Evolutionary conservation across 2,888 invertebrate genomes (phyloP), one percentile per base, ranked within the genome.

Genomic region (Parasteatoda lunata): DNA sequence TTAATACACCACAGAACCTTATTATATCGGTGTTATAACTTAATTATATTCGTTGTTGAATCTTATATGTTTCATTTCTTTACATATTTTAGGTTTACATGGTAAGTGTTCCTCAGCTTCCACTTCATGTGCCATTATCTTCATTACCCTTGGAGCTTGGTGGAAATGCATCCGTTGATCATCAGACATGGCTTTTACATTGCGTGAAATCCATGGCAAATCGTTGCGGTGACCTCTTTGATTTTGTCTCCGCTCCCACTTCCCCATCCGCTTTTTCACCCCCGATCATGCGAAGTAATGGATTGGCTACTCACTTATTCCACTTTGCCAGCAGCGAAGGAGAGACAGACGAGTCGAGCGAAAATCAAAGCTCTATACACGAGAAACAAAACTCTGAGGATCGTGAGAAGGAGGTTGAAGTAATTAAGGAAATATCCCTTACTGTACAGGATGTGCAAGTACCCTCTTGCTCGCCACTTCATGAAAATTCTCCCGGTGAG

Each of bases 71-170:
- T 30, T 30, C 2, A 30, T 30, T 30, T 30, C 30, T 30, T 30
- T 30, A 30, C 30, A 30, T 30, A 59, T 59, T 45, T 69, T 15
- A 89, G 89, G 98, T 98, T 89, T 98, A 96, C 93, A 98, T 98
- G 51, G 97, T 98, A 90, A 97, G 96, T 92, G 94, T 97, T 92
- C 96, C 97, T 88, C 91, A 93, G 92, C 94, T 98, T 90, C 94
- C 95, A 90, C 94, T 94, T 91, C 98, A 98, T 94, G 96, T 98
- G 92, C 97, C 98, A 84, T 94, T 95, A 91, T 95, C 96, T 91
- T 95, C 97, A 91, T 94, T 98, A 92, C 98, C 98, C 90, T 94
- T 94, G 90, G 95, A 96, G 92, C 94, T 98, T 91, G 98, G 98
- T 91, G 98, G 98, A 90, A 94, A 94, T 90, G 94, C 96, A 92